Evolutionary conservation across 2,888 invertebrate species (phyloP), one percentile per base, ranked within the genome.

Genomic region (Dexiosoma caninum): DNA sequence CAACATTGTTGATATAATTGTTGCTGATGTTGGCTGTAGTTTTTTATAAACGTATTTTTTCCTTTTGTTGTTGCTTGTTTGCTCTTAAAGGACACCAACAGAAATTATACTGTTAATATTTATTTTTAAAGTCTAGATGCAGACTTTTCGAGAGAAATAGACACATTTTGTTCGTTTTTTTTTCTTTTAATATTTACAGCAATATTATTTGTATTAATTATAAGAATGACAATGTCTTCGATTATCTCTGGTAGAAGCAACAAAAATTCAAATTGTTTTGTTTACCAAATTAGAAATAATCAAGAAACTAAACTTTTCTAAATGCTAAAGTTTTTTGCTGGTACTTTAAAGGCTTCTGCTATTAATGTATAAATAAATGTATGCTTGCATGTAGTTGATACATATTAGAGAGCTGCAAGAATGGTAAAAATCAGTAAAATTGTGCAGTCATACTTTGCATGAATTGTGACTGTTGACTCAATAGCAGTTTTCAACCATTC

Each of bases 71-170:
- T 5, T 53, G 10, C 12, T 16, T 35, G 19, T 32, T 23, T 53
- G 21, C 30, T 69, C 23, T 37, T 4, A 10, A 59, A 42, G 32
- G 14, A 62, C 30, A 44, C 42, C 30, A 62, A 32, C 53, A 23
- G 51, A 49, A 72, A 46, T 44, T 44, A n/a, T 55, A 42, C 53
- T 42, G 67, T 19, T 49, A 70, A 59, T 71, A 60, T 71, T 71
- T 71, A 14, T 60, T 60, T 71, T 42, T 9, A 69, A 44, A 6
- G n/a, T 32, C 19, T 44, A 5, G 40, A 4, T 72, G 62, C 30
- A 72, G 60, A 51, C 37, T 71, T 71, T 71, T 40, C 30, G 49
- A 19, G 12, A 35, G n/a, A n/a, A n/a, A n/a, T n/a, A n/a, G n/a
- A n/a, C n/a, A n/a, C n/a, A n/a, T n/a, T n/a, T n/a, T n/a, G n/a